These are phyloP conservation scores for Bolinopsis microptera DNA, from an alignment of 37 sponge, comb jelly and placozoan species.

Conservation along the genomic window DNA sequence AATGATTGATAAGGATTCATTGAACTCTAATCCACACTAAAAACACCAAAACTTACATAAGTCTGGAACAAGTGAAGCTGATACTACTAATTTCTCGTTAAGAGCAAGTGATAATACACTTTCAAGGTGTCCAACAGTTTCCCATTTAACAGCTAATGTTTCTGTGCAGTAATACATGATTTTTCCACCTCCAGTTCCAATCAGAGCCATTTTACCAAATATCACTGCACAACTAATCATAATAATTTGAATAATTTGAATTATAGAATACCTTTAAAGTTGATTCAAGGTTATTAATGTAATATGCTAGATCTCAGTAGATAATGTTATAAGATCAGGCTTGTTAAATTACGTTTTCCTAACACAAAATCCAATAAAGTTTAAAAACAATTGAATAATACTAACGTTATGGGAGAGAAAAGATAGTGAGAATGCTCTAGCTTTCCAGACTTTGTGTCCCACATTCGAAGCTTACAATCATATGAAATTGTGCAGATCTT, in stretches of 20 bases:
- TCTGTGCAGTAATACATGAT: not conserved
- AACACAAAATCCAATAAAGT: too few relatives aligned
- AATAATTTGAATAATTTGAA: too few relatives aligned
- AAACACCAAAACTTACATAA: conserved; percentile 1
- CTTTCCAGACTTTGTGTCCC: not conserved
- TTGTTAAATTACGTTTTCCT: too few relatives aligned
- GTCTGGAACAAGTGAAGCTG: not conserved
- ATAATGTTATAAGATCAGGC: too few relatives aligned
- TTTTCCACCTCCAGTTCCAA: conserved; percentile 11
- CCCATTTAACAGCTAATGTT: not conserved
- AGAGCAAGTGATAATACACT: not conserved
- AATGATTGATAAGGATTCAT: too few relatives aligned
- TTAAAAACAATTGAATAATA: too few relatives aligned
- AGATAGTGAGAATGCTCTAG: conserved; percentile 15
- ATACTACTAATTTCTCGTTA: not conserved
- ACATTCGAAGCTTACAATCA: conserved; percentile 34
- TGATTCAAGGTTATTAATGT: too few relatives aligned
- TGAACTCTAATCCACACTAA: too few relatives aligned
- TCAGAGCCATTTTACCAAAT: not conserved
- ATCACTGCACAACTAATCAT: not conserved
- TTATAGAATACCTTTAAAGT: too few relatives aligned
- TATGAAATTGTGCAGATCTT: not conserved
- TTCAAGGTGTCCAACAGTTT: not conserved
- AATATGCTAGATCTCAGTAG: too few relatives aligned
- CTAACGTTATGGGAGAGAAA: conserved; percentile 33